Conservation (phyloP, 2,797 vertebrate species). For the Ceyx erithaca region DNA sequence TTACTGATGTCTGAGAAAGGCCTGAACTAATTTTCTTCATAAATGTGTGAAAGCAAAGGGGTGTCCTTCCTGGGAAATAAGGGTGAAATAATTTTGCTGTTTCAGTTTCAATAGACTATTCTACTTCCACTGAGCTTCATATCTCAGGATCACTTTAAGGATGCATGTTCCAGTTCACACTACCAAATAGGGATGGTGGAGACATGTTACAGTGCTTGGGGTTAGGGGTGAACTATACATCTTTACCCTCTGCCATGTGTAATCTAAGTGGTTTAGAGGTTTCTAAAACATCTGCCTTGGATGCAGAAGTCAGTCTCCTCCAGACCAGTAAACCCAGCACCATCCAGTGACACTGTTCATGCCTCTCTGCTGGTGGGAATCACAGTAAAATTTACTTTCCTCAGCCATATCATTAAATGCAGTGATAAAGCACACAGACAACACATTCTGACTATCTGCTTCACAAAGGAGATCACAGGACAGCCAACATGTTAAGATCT, state of each 20-base stretch:
- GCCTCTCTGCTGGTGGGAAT: background rate
- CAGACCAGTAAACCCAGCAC: background rate
- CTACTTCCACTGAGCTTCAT: background rate
- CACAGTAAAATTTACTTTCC: background rate
- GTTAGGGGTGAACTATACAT: background rate
- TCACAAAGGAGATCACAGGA: background rate
- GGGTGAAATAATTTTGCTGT: background rate
- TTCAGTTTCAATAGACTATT: background rate
- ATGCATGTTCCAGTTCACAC: background rate
- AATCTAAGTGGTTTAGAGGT: background rate
- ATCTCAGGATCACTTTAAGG: background rate
- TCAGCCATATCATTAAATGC: background rate
- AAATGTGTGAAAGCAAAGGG: background rate
- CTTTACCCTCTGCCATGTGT: background rate
- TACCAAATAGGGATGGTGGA: background rate
- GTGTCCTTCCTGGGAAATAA: background rate
- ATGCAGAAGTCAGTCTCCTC: background rate
- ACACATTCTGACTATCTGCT: background rate
- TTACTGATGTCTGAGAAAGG: background rate
- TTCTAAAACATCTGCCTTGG: background rate
- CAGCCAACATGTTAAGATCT: background rate
- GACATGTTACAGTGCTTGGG: background rate
- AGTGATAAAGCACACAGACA: background rate
- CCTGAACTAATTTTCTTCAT: background rate
- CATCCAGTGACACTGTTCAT: background rate